phyloP scores from a whole-genome alignment of 2,888 invertebrate species.

The Danaus chrysippus region DNA sequence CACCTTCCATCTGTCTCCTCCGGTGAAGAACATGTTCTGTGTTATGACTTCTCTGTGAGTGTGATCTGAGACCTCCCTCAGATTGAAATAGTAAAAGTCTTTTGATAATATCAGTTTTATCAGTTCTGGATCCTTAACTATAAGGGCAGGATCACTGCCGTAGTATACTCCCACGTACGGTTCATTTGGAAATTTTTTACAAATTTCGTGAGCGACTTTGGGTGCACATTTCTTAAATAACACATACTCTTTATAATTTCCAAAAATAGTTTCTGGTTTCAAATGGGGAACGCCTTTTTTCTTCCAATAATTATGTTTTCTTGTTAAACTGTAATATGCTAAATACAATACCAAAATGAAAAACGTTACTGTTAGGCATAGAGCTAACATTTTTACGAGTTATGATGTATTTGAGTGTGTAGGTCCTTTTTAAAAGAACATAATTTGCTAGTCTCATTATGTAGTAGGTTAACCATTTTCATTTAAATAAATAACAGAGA shows the following conservation, averaged over 20 bases:
- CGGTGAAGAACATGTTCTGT: constrained; percentile 46
- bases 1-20: constrained; percentile 58
- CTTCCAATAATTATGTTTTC: constrained; percentile 45
- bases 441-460: too few relatives aligned
- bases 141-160: constrained; percentile 54
- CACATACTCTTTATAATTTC: constrained; percentile 51
- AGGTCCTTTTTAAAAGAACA: too few relatives aligned
- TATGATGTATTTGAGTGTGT: not conserved
- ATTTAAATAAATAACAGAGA: too few relatives aligned
- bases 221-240: constrained; percentile 42
- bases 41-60: constrained; percentile 44
- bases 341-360: constrained; percentile 9
- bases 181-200: constrained; percentile 44
- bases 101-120: constrained; percentile 52
- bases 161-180: constrained; percentile 57
- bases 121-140: constrained; percentile 52
- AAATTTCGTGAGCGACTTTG: constrained; percentile 42
- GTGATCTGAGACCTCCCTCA: constrained; percentile 49
- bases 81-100: constrained; percentile 58
- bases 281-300: constrained; percentile 45
- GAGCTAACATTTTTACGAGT: constrained; percentile 9
- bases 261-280: constrained; percentile 47
- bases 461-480: too few relatives aligned
- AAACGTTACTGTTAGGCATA: not conserved
- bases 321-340: constrained; percentile 13